Evolutionary conservation across 2,888 invertebrate species (phyloP).

Genomic region (Ephialtes manifestator): DNA sequence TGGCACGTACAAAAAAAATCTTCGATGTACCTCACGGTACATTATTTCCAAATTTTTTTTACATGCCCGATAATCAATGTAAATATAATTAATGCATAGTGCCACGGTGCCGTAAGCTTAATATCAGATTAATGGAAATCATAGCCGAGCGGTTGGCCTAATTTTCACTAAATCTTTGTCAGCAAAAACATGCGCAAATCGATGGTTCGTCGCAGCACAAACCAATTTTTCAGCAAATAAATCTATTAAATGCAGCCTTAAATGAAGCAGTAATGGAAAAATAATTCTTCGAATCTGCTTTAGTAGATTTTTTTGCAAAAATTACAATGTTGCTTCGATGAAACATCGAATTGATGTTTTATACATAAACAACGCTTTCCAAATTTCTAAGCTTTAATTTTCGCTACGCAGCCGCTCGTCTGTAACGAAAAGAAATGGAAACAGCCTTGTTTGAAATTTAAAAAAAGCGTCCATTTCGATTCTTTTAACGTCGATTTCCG

Average conservation of each 20-base stretch:
- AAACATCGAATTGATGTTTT: background rate
- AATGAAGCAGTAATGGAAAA: background rate
- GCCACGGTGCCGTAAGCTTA: slow-evolving; percentile 20
- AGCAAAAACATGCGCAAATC: background rate
- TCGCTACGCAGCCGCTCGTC: background rate
- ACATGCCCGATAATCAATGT: slow-evolving; percentile 1
- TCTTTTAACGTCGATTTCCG: background rate
- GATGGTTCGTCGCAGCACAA: background rate
- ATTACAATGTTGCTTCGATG: background rate
- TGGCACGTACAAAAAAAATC: slow-evolving; percentile 12
- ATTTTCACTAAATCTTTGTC: background rate
- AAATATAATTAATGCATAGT: slow-evolving; percentile 71
- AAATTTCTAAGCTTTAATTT: background rate
- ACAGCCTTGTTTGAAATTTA: background rate
- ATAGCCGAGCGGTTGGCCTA: background rate
- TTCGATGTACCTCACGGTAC: slow-evolving; percentile 1
- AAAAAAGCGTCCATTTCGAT: background rate
- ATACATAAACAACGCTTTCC: background rate
- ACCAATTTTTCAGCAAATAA: background rate
- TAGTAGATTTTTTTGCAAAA: background rate
- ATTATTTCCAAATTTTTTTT: background rate
- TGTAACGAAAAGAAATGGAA: background rate
- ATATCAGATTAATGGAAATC: slow-evolving; percentile 1
- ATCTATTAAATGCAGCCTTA: background rate
- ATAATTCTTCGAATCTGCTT: background rate